Percentiles rank a stretch among this genome's conserved stretches.
Conservation (phyloP, 2,113 vertebrate genomes). For the Eurystomus gularis region DNA sequence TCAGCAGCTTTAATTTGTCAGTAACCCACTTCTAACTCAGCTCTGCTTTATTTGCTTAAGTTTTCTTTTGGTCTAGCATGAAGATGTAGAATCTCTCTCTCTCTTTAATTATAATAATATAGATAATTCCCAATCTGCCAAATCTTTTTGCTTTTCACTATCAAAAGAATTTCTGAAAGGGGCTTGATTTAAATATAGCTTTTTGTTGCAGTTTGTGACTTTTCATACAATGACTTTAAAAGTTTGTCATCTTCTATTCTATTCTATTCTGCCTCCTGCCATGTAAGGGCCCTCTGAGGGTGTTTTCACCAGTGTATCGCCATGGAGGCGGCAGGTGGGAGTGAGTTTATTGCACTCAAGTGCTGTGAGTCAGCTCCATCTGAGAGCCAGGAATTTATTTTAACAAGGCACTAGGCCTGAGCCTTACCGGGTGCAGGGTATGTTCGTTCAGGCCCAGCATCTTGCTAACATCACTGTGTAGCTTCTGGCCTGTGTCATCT, state of each 20-base stretch:
- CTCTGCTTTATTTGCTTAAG: slow-evolving; percentile 6
- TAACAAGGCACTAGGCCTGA: not conserved
- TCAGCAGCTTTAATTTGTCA: slow-evolving; percentile 38
- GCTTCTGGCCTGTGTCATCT: not conserved
- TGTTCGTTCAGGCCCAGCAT: not conserved
- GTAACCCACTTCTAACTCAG: slow-evolving; percentile 23
- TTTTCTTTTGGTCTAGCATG: not conserved
- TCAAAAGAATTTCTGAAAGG: not conserved
- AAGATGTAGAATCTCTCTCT: not conserved
- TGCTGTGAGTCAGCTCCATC: not conserved
- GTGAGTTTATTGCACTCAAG: not conserved
- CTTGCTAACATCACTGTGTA: not conserved
- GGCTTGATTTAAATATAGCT: not conserved
- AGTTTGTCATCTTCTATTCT: not conserved
- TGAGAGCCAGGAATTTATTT: not conserved
- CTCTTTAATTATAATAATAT: slow-evolving; percentile 12
- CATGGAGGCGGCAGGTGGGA: not conserved
- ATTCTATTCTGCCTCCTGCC: not conserved
- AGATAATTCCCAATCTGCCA: slow-evolving; percentile 25
- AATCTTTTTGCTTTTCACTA: not conserved
- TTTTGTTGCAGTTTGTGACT: not conserved
- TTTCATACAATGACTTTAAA: not conserved
- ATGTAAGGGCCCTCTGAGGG: not conserved
- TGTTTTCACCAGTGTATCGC: not conserved
- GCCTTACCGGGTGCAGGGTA: not conserved